Evolutionary conservation across 2,888 invertebrate species (phyloP).

Genomic region (Empis stercorea): DNA sequence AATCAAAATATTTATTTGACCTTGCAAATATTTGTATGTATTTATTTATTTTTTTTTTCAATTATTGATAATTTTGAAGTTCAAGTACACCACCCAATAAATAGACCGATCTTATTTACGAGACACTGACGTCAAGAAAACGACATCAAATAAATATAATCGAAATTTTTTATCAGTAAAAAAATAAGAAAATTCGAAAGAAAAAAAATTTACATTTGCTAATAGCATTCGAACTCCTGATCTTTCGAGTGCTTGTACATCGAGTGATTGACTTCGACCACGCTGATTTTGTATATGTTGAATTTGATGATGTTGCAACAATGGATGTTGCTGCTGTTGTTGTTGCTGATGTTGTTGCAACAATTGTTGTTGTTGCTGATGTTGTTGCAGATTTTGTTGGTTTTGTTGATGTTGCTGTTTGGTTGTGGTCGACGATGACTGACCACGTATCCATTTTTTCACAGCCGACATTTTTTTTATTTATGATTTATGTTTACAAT

Average conservation of each 20-base stretch:
- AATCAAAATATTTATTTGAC: no score
- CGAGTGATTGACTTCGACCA: conserved; percentile 34
- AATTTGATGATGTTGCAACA: conserved; percentile 15
- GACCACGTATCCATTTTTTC: conserved; percentile 33
- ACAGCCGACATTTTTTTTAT: conserved; percentile 29
- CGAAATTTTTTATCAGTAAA: no score
- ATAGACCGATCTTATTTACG: no score
- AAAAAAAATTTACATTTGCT: conserved; percentile 21
- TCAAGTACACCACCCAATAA: no score
- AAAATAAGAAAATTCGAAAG: no score
- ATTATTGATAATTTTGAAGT: no score
- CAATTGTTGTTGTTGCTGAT: conserved; percentile 12
- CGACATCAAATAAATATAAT: no score
- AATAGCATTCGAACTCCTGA: conserved; percentile 30
- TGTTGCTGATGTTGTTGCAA: not conserved
- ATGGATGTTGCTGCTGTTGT: not conserved
- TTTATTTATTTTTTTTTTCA: no score
- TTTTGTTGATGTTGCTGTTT: not conserved
- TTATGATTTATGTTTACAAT: not conserved
- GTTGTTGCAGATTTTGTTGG: not conserved
- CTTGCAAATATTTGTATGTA: no score
- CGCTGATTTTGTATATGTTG: conserved; percentile 21
- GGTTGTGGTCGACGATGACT: conserved; percentile 21
- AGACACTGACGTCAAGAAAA: no score
- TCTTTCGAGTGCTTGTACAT: conserved; percentile 32